Evolutionary conservation across 2,888 invertebrate species (phyloP).

Genomic region (Listrodromus nycthemerus): DNA sequence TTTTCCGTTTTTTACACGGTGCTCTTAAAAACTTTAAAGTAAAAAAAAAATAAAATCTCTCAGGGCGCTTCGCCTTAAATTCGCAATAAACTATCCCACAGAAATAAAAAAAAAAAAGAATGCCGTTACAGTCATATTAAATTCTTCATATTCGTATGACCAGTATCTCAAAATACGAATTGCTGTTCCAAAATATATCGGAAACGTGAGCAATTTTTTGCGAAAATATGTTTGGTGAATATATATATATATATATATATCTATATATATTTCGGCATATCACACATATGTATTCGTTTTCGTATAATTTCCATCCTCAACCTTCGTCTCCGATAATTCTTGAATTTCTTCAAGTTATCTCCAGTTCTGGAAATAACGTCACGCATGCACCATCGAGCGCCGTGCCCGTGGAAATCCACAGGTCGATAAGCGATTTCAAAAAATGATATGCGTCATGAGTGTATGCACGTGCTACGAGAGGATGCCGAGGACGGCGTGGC

Average conservation of each 20-base stretch:
- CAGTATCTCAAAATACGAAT: background rate
- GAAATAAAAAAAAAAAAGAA: background rate
- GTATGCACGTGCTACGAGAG: conserved; percentile 76
- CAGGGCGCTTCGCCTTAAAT: background rate
- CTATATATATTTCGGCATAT: background rate
- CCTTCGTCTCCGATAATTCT: background rate
- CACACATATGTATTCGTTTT: too few relatives aligned
- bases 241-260: background rate
- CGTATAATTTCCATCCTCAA: too few relatives aligned
- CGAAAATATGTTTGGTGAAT: background rate
- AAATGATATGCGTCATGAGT: conserved; percentile 79
- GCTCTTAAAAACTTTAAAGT: too few relatives aligned
- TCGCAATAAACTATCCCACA: background rate
- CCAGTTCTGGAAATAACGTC: background rate
- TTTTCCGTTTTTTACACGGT: background rate
- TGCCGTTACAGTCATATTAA: background rate
- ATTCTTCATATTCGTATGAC: background rate
- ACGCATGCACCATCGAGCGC: conserved; percentile 9
- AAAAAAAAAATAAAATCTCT: too few relatives aligned
- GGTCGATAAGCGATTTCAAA: conserved; percentile 80
- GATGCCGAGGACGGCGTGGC: conserved; percentile 39
- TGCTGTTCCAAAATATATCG: too few relatives aligned
- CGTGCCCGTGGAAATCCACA: conserved; percentile 78
- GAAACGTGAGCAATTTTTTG: too few relatives aligned
- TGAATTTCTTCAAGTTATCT: background rate